Percentiles rank a stretch among this genome's conserved stretches.
phyloP scores from a whole-genome alignment of 2,113 vertebrate genomes.

The Speoplatyrhinus poulsoni region DNA sequence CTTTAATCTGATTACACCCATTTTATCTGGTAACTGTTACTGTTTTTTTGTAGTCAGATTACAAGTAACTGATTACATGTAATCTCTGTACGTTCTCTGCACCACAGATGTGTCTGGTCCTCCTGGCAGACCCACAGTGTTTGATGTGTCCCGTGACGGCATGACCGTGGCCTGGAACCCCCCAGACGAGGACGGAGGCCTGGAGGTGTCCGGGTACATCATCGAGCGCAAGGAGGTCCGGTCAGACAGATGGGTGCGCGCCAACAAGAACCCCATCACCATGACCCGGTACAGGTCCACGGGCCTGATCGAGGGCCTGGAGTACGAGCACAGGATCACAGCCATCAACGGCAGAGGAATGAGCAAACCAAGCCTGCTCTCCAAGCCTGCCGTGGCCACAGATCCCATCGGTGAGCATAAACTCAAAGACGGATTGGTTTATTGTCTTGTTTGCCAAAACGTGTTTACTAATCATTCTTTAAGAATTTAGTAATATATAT shows the following conservation, averaged over 20 bases:
- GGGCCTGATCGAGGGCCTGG: constrained; percentile 92
- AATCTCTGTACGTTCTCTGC: constrained; percentile 6
- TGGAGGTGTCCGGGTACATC: constrained; percentile 92
- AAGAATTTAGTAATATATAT: background rate
- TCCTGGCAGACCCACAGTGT: constrained; percentile 88
- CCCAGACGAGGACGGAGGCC: constrained; percentile 93
- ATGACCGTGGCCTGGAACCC: constrained; percentile 97
- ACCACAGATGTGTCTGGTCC: constrained; percentile 87
- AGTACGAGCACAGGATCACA: constrained; percentile 95
- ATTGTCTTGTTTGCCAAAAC: background rate
- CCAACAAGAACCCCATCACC: constrained; percentile 95
- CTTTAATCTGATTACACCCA: no score
- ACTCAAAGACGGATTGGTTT: background rate
- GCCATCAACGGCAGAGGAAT: constrained; percentile 91
- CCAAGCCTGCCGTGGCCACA: constrained; percentile 89
- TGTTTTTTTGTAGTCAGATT: no score
- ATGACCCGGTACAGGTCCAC: constrained; percentile 98
- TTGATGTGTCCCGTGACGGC: constrained; percentile 93
- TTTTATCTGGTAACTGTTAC: no score
- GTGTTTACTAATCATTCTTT: background rate
- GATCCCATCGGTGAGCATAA: constrained; percentile 89
- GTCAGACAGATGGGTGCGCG: constrained; percentile 94
- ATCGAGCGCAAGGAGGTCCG: constrained; percentile 97
- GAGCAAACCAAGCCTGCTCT: constrained; percentile 92
- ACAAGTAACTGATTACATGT: no score